A percentile compares a stretch with the other conserved stretches of the same genome.
phyloP scores from a whole-genome alignment of 2,113 vertebrate genomes.

The Pardalotus punctatus region DNA sequence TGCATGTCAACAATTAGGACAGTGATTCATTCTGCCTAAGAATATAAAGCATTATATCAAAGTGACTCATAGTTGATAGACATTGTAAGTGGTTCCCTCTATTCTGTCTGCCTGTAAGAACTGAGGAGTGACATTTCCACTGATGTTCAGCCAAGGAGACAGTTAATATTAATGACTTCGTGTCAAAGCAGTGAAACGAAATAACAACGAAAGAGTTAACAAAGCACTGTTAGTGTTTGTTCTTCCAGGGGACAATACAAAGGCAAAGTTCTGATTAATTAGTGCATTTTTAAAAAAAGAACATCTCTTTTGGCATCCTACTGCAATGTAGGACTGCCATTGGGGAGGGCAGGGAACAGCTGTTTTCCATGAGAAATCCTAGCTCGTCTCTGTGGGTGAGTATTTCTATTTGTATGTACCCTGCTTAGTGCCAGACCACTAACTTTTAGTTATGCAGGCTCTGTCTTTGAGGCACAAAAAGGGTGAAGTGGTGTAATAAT shows the following conservation, averaged over 20 bases:
- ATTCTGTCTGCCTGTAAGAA: background rate
- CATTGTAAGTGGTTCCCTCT: background rate
- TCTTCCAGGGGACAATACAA: background rate
- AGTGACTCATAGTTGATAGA: background rate
- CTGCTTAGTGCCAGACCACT: conserved; percentile 34
- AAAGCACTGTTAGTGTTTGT: background rate
- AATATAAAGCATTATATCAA: background rate
- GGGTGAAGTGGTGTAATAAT: conserved; percentile 11
- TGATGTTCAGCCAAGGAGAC: background rate
- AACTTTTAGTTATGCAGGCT: conserved; percentile 24
- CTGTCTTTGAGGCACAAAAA: conserved; percentile 38
- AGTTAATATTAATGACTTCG: background rate
- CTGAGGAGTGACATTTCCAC: background rate
- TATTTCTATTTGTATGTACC: conserved; percentile 19
- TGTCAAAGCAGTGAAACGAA: background rate
- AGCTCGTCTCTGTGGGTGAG: conserved; percentile 8
- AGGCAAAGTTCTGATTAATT: background rate
- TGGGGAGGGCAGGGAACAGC: conserved; percentile 6
- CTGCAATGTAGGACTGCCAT: background rate
- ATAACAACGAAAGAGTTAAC: background rate
- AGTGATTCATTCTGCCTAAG: background rate
- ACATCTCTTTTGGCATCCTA: background rate
- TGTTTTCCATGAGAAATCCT: conserved; percentile 40
- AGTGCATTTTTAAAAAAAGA: background rate
- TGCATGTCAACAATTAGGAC: background rate